phyloP scores from a whole-genome alignment of 2,113 vertebrate species.

The Morone saxatilis region DNA sequence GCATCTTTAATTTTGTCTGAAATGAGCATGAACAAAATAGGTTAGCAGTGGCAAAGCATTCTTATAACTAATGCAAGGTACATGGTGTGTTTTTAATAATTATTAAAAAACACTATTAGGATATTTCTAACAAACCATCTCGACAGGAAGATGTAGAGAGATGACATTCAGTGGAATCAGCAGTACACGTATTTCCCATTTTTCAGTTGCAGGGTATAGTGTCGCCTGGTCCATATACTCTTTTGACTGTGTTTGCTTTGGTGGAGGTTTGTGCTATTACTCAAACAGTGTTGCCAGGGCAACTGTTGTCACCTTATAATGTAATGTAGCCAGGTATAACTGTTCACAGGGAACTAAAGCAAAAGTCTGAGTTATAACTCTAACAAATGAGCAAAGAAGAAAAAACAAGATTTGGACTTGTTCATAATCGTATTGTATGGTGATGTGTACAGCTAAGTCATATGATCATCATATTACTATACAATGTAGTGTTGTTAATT shows the following conservation, averaged over 20 bases:
- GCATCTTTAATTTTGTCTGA: slow-evolving; percentile 94
- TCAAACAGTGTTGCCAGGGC: slow-evolving; percentile 74
- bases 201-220: background rate
- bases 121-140: slow-evolving; percentile 50
- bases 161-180: background rate
- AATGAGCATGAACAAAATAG: slow-evolving; percentile 35
- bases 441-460: background rate
- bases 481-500: background rate
- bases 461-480: background rate
- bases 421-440: background rate
- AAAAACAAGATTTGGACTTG: background rate
- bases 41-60: background rate
- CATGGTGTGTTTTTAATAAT: background rate
- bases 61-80: background rate
- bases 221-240: background rate
- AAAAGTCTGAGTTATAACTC: background rate
- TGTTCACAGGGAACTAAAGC: background rate
- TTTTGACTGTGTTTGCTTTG: slow-evolving; percentile 22
- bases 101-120: background rate
- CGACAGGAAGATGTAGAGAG: no score
- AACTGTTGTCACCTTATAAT: slow-evolving; percentile 69
- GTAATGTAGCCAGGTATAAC: background rate
- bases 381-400: background rate
- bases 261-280: slow-evolving; percentile 35
- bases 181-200: slow-evolving; percentile 39